Base-by-base conservation (phyloP, 2,797 vertebrate species). In the Takifugu ocellatus region DNA sequence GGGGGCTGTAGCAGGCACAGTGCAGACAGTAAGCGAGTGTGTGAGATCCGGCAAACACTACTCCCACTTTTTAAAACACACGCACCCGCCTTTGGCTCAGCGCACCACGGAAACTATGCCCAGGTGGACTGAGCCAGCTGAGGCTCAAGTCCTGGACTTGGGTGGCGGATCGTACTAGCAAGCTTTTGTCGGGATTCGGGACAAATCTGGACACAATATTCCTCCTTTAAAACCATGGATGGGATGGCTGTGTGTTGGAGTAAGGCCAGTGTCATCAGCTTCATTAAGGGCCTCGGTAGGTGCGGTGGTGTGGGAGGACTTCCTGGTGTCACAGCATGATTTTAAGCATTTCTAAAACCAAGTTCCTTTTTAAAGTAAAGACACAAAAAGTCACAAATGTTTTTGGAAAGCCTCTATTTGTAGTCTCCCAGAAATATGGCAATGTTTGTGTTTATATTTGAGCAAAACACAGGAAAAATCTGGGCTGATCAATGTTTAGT, bases 251-350 rank as follows among this genome's bases (percentile, higher is more conserved):
- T 94, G 69, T 97, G 96, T 86, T 98, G 96, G 96, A 94, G 93
- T 82, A 94, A 92, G 83, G 92, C 94, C 90, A 95, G 92, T 49
- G 90, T 97, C 89, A 92, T 95, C 87, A 88, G 91, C 92, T 94
- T 98, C 89, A 96, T 98, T 87, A 97, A 96, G 84, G 94, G 94
- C 25, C 92, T 98, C 49, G 96, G 96, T 98, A 83, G 74, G 82
- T 86, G 77, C 46, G 53, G 63, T 72, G 68, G 57, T 56, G 25
- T 66, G 49, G 39, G 58, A 67, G 63, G 65, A 42, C 56, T 85
- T 81, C 75, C 68, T 68, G 17, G 4, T 46, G 3, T 21, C 17
- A 21, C n/a, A 46, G 44, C n/a, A 46, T 39, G 36, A 33, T 33
- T 33, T 33, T 11, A 8, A 33, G 33, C 33, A 33, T 7, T 33